Percentiles rank a stretch among this genome's conserved stretches.
phyloP scores from a whole-genome alignment of 2,113 vertebrate species.

The Ceyx margarethae region DNA sequence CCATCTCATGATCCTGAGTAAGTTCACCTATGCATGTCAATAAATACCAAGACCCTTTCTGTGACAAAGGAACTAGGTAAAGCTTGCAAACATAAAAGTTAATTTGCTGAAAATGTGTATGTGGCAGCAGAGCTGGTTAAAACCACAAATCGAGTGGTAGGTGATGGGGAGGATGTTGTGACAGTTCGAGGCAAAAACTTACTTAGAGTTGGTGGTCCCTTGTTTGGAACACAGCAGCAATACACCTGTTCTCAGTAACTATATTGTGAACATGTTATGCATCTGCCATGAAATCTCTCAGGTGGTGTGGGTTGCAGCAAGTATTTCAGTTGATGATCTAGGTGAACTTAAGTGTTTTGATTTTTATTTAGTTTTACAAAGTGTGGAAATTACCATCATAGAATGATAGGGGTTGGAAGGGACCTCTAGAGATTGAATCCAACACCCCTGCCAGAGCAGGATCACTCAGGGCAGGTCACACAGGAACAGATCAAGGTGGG shows the following conservation, averaged over 20 bases:
- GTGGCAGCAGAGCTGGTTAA: background rate
- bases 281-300: background rate
- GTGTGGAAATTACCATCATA: background rate
- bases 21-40: background rate
- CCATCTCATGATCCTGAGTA: slow-evolving; percentile 57
- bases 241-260: background rate
- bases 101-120: background rate
- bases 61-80: background rate
- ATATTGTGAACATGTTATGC: background rate
- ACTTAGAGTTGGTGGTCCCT: background rate
- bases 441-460: background rate
- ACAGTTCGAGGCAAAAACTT: background rate
- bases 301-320: background rate
- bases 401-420: background rate
- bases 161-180: background rate
- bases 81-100: background rate
- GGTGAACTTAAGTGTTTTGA: background rate
- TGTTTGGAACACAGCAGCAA: background rate
- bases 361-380: background rate
- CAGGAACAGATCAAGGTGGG: no score
- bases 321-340: background rate
- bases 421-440: background rate
- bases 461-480: no score
- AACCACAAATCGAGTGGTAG: background rate
- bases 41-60: background rate